These are phyloP conservation scores for Lasiurus borealis DNA, from an alignment of 2,113 vertebrate species.

Conservation along the genomic window DNA sequence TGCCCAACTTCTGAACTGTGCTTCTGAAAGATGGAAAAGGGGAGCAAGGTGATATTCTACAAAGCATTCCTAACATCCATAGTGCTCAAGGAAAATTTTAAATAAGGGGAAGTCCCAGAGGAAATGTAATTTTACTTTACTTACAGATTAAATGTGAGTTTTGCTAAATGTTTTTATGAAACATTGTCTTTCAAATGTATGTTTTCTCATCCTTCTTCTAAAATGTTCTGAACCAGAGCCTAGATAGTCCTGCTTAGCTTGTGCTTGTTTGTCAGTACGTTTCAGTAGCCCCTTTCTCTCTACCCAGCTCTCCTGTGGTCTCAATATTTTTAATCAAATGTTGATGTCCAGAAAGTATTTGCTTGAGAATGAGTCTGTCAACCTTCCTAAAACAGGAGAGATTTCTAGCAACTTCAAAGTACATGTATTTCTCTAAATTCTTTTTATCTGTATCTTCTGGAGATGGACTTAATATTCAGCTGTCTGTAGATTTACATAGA, in stretches of 20 bases:
- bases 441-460: constrained; percentile 29
- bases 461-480: constrained; percentile 18
- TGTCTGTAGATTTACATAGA: constrained; percentile 10
- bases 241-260: background rate
- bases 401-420: background rate
- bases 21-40: background rate
- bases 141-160: constrained; percentile 14
- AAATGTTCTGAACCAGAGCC: background rate
- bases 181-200: constrained; percentile 6
- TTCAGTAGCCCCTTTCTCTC: background rate
- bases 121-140: constrained; percentile 41
- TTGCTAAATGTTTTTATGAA: constrained; percentile 51
- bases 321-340: background rate
- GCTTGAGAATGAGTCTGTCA: constrained; percentile 30
- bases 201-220: background rate
- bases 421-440: constrained; percentile 23
- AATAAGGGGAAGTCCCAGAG: background rate
- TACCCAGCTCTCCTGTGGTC: background rate
- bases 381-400: background rate
- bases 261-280: background rate
- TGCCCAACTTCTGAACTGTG: constrained; percentile 45
- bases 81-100: constrained; percentile 38
- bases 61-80: background rate
- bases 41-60: constrained; percentile 28
- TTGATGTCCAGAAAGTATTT: background rate